Evolutionary conservation across 92 coral and sea anemone genomes (phyloP), one percentile per base, ranked within the genome.

Genomic region (Isaurus tuberculatus): DNA sequence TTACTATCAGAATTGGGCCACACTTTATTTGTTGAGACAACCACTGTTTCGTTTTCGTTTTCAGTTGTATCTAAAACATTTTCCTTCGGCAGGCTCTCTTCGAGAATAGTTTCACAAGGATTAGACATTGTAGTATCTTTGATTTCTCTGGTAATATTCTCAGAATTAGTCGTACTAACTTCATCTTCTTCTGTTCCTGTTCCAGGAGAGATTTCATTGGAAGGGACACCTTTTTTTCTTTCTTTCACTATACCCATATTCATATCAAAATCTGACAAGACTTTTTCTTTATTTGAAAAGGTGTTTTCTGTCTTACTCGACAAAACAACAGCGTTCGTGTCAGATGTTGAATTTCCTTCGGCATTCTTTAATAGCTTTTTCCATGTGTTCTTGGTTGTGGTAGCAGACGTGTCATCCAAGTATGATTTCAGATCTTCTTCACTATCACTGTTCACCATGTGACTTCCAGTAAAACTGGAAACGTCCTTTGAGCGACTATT

Each of bases 371-470:
- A 31, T 5, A n/a, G 31, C 27, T 53, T 34, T 53, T 30, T 74
- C 66, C 80, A 51, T 10, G 65, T 14, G 13, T 31, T 74, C 53
- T 29, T 42, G 2, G 48, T 34, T 11, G 3, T 6, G 51, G 44
- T 9, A 58, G 11, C 13, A 11, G 70, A 44, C 5, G 27, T 28
- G 11, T 57, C 37, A 7, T 6, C 7, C 33, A 57, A 34, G 51
- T 22, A 77, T 6, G 82, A 34, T 20, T 20, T 60, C 1, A 57
- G 53, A 0, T 77, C 82, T 6, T 60, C 82, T 2, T 77, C 70
- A 19, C 81, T 75, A 16, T 77, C 69, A 60, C 70, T 77, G 48
- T 57, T 29, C 36, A 77, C 49, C n/a, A 77, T 25, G 20, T 20
- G 25, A 2, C 55, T 64, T 17, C 70, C 34, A 25, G 80, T 17